These are phyloP conservation scores for Triplophysa yarkandensis DNA, from an alignment of 2,797 vertebrate species.

Conservation along the genomic window DNA sequence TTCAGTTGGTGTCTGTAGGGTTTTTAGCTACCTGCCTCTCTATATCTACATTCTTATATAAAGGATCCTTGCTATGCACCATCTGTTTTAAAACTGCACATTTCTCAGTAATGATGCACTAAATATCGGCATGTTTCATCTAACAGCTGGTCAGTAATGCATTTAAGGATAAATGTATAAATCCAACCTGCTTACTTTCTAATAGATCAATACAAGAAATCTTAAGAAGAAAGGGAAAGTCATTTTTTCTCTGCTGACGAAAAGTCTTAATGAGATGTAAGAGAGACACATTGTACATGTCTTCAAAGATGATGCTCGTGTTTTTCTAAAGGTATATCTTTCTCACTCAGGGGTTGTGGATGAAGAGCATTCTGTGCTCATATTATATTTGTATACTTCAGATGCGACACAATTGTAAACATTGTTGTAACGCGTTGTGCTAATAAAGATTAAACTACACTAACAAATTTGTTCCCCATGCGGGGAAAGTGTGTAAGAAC, in stretches of 20 bases:
- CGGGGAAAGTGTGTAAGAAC: constrained; percentile 54
- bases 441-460: not conserved
- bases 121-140: constrained; percentile 3
- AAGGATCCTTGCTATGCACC: constrained; percentile 1
- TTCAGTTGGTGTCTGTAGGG: not conserved
- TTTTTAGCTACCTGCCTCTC: not conserved
- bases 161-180: not conserved
- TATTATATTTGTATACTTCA: too few species aligned
- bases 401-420: too few species aligned
- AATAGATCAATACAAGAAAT: not conserved
- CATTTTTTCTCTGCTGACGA: too few species aligned
- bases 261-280: too few species aligned
- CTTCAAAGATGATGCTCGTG: too few species aligned
- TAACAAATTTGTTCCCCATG: constrained; percentile 10
- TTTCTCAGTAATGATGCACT: constrained; percentile 13
- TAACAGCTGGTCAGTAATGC: constrained; percentile 3
- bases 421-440: not conserved
- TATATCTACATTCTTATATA: not conserved
- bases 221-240: not conserved
- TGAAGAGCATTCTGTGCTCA: too few species aligned
- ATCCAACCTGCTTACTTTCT: constrained; percentile 1
- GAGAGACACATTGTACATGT: too few species aligned
- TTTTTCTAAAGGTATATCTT: too few species aligned
- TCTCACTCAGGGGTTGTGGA: too few species aligned
- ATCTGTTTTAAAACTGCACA: constrained; percentile 18